Evolutionary conservation across 2,113 vertebrate genomes (phyloP).

Genomic region (Halcyon senegalensis): DNA sequence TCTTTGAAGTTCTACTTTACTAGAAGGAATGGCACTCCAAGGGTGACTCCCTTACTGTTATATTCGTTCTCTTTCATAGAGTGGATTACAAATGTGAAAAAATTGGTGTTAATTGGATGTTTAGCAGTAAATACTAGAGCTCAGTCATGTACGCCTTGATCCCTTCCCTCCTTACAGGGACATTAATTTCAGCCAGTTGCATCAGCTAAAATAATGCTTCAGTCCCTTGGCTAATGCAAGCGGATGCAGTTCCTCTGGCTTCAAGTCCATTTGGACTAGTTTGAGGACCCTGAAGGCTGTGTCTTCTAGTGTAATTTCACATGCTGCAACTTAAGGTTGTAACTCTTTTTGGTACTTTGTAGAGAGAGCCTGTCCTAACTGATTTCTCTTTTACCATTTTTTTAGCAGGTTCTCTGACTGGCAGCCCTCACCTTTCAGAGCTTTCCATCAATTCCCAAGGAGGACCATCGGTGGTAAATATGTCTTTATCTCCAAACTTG

Average conservation of each 20-base stretch:
- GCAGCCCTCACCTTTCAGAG: conserved; percentile 88
- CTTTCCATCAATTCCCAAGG: conserved; percentile 87
- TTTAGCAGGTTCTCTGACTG: conserved; percentile 82
- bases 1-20: conserved; percentile 26
- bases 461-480: conserved; percentile 82
- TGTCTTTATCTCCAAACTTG: conserved; percentile 83
- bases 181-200: not conserved
- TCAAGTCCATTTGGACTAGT: not conserved
- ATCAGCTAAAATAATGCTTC: not conserved
- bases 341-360: not conserved
- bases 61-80: not conserved
- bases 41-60: not conserved
- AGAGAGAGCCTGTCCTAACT: conserved; percentile 2
- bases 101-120: not conserved
- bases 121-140: not conserved
- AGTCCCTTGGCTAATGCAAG: not conserved
- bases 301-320: not conserved
- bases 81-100: not conserved
- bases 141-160: not conserved
- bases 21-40: conserved; percentile 9
- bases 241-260: not conserved
- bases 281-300: not conserved
- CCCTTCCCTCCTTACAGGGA: not conserved
- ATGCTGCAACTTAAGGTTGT: not conserved
- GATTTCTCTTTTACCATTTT: conserved; percentile 41